Evolutionary conservation across 2,888 invertebrate genomes (phyloP), one percentile per base, ranked within the genome.

Genomic region (Lordiphosa fenestrarum): DNA sequence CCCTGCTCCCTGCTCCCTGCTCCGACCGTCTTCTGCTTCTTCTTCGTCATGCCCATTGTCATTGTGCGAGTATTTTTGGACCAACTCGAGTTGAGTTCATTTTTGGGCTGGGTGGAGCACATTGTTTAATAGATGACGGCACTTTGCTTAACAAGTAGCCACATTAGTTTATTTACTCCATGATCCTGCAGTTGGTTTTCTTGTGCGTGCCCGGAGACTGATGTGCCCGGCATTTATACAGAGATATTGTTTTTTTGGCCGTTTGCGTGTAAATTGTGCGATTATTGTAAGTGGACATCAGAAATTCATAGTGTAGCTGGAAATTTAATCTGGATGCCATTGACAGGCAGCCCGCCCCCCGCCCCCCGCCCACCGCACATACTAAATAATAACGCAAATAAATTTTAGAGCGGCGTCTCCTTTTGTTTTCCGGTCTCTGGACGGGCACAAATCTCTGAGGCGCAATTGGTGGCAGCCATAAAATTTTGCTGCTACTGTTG

Each of bases 91-190:
- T 68, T 71, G 58, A 59, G 81, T 76, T 65, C 56, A 57, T 68
- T 58, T 44, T 42, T 66, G 2, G 7, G 42, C 23, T 5, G 30
- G 35, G 21, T 25, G 21, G 7, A 39, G n/a, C 63, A 67, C 68
- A 80, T 77, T 80, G 78, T 77, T 77, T 84, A 80, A 80, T 80
- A 80, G 84, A 80, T 80, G 78, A 77, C 65, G 84, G 78, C 78
- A 80, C 84, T 80, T 80, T 84, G 80, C 82, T 84, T 84, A 80
- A 84, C 80, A 80, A 80, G 80, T 70, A 72, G 84, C 64, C 80
- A 63, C 84, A 84, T 80, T 80, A 84, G 80, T 80, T 78, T 84
- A 84, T 73, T 78, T 77, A 84, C 78, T 81, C 41, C 52, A 61
- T 51, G 25, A 33, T 44, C 15, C 41, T 33, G 21, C 15, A 33